Base-by-base conservation (phyloP, 2,113 vertebrate species). In the Eudyptes chrysolophus region DNA sequence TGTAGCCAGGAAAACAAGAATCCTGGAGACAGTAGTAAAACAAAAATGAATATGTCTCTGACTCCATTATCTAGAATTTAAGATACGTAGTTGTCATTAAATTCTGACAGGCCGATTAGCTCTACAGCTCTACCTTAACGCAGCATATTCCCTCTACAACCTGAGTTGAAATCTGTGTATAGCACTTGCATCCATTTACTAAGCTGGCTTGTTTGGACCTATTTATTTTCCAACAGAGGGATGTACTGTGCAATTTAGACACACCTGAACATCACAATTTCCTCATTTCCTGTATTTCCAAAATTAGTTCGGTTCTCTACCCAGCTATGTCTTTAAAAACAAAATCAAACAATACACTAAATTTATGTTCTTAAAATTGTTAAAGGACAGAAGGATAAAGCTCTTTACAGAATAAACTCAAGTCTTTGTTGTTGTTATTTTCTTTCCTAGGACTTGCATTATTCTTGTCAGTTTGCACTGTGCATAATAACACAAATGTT, bases 401-500 rank as follows among this genome's bases (percentile, higher is more conserved):
- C 32, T 49, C 68, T 96, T 96, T 84, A 92, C 9, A 78, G 38
- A 93, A 91, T 22, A 80, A 82, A 92, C 44, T 91, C 49, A 65
- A 6, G 27, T 24, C 30, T 70, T 29, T 72, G 9, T 15, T 30
- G 19, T 38, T 52, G 4, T 60, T 86, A 52, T 95, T 92, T 90
- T 88, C 89, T 92, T 91, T 92, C 2, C 7, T 58, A 64, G 58
- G 61, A 70, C 11, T 90, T 86, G 40, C 13, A 57, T 11, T 76
- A 21, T 55, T 84, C 30, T 6, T 97, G 68, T 94, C 96, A 96
- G 72, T 79, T 83, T 90, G 21, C 40, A 80, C 79, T 91, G 84
- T 87, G 91, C 77, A 72, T 44, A 76, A 58, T 24, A 78, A 79
- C 62, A 79, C 34, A 89, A 76, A 83, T 66, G 44, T 80, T 85